Percentiles rank a stretch among this genome's conserved stretches.
Conservation (phyloP, 2,113 vertebrate genomes). For the Toxotes chatareus region DNA sequence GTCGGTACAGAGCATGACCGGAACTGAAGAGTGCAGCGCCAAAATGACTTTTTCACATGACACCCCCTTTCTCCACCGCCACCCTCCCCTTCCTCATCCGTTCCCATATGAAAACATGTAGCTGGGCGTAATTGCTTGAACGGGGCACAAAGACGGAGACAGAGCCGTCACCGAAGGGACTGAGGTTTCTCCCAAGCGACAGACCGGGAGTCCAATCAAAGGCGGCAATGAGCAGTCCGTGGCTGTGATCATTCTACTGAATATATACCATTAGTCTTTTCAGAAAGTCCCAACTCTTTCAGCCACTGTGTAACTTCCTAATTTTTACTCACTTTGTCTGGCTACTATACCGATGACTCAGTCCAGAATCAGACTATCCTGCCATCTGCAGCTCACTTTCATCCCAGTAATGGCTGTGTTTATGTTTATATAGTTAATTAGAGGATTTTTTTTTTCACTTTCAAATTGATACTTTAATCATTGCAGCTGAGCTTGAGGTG, state of each 20-base stretch:
- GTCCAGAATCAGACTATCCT: conserved; percentile 69
- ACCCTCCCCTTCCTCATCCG: conserved; percentile 50
- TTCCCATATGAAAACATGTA: conserved; percentile 79
- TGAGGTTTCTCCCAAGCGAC: conserved; percentile 65
- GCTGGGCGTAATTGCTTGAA: conserved; percentile 85
- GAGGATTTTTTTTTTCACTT: conserved; percentile 53
- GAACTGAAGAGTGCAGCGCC: conserved; percentile 85
- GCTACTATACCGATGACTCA: conserved; percentile 48
- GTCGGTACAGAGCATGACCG: conserved; percentile 86
- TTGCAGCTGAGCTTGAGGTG: conserved; percentile 29
- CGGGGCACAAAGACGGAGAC: conserved; percentile 80
- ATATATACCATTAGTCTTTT: conserved; percentile 68
- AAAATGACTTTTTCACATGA: conserved; percentile 86
- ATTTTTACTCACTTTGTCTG: conserved; percentile 60
- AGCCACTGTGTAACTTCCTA: conserved; percentile 56
- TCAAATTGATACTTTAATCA: conserved; percentile 59
- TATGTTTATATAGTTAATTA: conserved; percentile 69
- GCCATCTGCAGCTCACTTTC: conserved; percentile 75
- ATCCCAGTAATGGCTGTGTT: conserved; percentile 66
- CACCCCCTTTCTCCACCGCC: conserved; percentile 34
- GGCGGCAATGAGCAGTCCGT: conserved; percentile 54
- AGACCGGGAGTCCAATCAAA: conserved; percentile 72
- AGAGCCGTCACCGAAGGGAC: conserved; percentile 72
- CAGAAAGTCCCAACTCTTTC: conserved; percentile 60
- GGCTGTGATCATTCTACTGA: conserved; percentile 70